Percentiles rank a stretch among this genome's conserved stretches.
Conservation (phyloP, 2,113 vertebrate species). For the Fulmarus glacialis region DNA sequence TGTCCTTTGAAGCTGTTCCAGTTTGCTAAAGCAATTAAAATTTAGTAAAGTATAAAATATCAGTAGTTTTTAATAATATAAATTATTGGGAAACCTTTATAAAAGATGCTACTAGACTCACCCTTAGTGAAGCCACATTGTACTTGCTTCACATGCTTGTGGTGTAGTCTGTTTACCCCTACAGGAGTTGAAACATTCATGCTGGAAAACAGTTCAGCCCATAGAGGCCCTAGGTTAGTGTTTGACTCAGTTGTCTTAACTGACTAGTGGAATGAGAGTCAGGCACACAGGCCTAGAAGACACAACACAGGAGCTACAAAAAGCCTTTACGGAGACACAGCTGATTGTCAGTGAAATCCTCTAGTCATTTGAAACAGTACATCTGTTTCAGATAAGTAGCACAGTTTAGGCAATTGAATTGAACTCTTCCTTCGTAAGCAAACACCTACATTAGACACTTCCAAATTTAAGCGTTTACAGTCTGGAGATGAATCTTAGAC, state of each 20-base stretch:
- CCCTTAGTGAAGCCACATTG: neutral
- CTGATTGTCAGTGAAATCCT: neutral
- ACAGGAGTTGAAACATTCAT: neutral
- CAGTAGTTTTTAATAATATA: neutral
- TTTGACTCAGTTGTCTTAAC: neutral
- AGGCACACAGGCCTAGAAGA: neutral
- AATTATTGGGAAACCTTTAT: neutral
- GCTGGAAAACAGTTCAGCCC: neutral
- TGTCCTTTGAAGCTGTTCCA: conserved; percentile 28
- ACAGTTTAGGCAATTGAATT: neutral
- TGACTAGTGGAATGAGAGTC: neutral
- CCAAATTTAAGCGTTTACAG: neutral
- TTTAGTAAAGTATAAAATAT: neutral
- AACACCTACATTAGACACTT: neutral
- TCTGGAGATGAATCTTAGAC: neutral
- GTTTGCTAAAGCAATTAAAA: conserved; percentile 40
- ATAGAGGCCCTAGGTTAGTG: neutral
- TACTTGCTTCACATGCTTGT: rapidly evolving
- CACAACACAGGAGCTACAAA: neutral
- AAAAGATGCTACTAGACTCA: neutral
- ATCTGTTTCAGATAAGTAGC: neutral
- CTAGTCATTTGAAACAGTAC: neutral
- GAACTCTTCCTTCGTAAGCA: neutral
- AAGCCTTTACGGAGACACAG: neutral
- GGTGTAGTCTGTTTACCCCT: neutral